A percentile compares a stretch with the other conserved stretches of the same genome.
Evolutionary conservation across 2,888 invertebrate species (phyloP).

Genomic region (Lysandra coridon): DNA sequence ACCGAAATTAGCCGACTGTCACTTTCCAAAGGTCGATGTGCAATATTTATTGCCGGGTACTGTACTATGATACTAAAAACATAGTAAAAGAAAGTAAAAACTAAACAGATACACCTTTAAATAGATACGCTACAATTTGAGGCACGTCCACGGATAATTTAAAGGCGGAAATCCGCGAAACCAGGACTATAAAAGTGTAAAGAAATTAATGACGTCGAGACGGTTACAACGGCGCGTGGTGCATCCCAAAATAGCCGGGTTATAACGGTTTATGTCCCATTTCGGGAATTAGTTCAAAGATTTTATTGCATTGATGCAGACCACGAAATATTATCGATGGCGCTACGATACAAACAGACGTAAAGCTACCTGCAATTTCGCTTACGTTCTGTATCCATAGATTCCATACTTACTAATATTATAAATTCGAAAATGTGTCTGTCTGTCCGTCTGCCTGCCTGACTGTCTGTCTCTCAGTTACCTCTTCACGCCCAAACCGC

Average conservation of each 20-base stretch:
- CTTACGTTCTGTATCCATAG: background rate
- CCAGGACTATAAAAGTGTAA: constrained; percentile 19
- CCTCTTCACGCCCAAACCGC: too few species aligned
- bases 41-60: too few species aligned
- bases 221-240: background rate
- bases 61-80: background rate
- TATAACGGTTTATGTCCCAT: background rate
- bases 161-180: constrained; percentile 19
- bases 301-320: background rate
- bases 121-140: background rate
- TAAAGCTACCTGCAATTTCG: background rate
- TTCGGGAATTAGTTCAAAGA: constrained; percentile 3
- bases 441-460: too few species aligned
- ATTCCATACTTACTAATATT: background rate
- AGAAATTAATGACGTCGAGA: constrained; percentile 19
- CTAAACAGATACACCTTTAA: background rate
- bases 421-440: too few species aligned
- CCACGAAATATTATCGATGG: background rate
- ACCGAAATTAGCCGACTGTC: too few species aligned
- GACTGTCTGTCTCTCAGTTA: too few species aligned
- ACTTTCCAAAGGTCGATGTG: too few species aligned
- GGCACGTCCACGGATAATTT: constrained; percentile 12
- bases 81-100: background rate
- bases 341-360: background rate
- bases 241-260: constrained; percentile 4